phyloP scores from a whole-genome alignment of 2,797 vertebrate genomes.

The Telmatherina bonti region DNA sequence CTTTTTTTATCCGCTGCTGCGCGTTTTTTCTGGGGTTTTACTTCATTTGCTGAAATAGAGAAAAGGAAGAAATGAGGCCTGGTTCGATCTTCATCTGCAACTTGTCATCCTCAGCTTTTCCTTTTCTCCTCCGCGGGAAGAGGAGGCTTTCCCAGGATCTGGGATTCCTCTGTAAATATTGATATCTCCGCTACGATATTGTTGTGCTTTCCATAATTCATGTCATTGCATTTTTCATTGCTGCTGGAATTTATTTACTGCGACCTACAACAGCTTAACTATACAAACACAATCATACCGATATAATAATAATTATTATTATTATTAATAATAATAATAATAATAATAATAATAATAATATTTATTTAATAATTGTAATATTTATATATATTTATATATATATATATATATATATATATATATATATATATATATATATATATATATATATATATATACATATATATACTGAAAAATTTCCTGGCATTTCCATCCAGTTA shows the following conservation, averaged over 20 bases:
- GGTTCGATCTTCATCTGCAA: background rate
- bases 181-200: conserved; percentile 70
- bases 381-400: too few species aligned
- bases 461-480: too few species aligned
- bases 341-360: background rate
- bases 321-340: conserved; percentile 9
- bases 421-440: too few species aligned
- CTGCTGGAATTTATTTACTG: conserved; percentile 39
- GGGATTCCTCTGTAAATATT: conserved; percentile 74
- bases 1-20: background rate
- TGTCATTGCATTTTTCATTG: conserved; percentile 72
- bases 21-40: background rate
- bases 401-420: too few species aligned
- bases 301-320: too few species aligned
- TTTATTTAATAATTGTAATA: too few species aligned
- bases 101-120: background rate
- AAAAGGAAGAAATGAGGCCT: background rate
- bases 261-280: conserved; percentile 32
- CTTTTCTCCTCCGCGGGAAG: conserved; percentile 8
- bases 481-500: background rate
- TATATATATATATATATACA: too few species aligned
- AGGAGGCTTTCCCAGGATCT: conserved; percentile 52
- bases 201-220: conserved; percentile 76
- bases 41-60: background rate
- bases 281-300: background rate